phyloP scores from a whole-genome alignment of 2,888 invertebrate species.

The Desoria tigrina region DNA sequence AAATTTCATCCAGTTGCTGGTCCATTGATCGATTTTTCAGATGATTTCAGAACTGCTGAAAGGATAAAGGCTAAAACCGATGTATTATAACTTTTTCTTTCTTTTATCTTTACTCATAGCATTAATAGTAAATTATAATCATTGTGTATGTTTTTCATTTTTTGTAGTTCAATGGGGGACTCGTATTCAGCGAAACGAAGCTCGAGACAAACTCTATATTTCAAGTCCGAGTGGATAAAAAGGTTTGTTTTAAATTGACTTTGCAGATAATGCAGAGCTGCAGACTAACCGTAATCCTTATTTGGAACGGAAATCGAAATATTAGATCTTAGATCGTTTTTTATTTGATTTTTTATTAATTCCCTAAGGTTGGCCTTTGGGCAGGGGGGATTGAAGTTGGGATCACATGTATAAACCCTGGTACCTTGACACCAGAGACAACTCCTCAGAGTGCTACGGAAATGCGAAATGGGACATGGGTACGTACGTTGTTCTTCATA shows the following conservation, averaged over 20 bases:
- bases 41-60: constrained; percentile 79
- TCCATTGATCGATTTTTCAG: constrained; percentile 77
- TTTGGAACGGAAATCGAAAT: too few relatives aligned
- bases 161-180: constrained; percentile 74
- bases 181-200: constrained; percentile 79
- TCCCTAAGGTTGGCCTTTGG: constrained; percentile 72
- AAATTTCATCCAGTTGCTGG: constrained; percentile 68
- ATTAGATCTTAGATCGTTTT: neutral
- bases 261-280: neutral
- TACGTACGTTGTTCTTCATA: constrained; percentile 54
- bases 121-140: too few relatives aligned
- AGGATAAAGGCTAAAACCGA: constrained; percentile 70
- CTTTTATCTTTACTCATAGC: constrained; percentile 22
- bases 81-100: constrained; percentile 9
- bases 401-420: constrained; percentile 70
- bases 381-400: constrained; percentile 76
- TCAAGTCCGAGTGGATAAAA: constrained; percentile 83
- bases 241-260: constrained; percentile 65
- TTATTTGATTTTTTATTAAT: neutral
- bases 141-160: too few relatives aligned
- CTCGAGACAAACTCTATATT: constrained; percentile 78
- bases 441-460: constrained; percentile 76
- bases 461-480: constrained; percentile 81
- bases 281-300: too few relatives aligned
- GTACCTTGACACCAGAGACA: constrained; percentile 61